Conservation (phyloP, 2,113 vertebrate species). For the Monopterus albus region DNA sequence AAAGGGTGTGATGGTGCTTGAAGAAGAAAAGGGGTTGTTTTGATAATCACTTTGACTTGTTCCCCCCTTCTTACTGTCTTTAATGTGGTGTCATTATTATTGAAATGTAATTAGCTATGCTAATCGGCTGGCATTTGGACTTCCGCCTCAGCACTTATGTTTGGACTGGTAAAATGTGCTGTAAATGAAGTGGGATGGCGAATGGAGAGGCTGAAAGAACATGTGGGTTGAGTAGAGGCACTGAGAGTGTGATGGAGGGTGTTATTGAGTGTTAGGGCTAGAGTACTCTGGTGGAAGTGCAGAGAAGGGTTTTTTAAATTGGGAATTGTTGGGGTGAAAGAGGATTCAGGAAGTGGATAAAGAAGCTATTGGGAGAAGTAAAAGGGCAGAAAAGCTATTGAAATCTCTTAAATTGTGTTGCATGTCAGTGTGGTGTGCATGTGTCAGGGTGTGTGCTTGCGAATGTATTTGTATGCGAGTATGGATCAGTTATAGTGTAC, state of each 20-base stretch:
- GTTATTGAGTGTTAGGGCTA: constrained; percentile 60
- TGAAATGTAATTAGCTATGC: constrained; percentile 82
- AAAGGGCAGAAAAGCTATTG: constrained; percentile 41
- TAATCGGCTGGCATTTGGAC: constrained; percentile 80
- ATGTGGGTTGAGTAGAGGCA: constrained; percentile 58
- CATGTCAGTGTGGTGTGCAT: constrained; percentile 25
- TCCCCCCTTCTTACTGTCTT: constrained; percentile 73
- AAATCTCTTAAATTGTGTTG: constrained; percentile 56
- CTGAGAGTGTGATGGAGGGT: constrained; percentile 65
- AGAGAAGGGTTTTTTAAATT: constrained; percentile 62
- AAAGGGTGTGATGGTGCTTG: constrained; percentile 66
- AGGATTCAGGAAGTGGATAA: constrained; percentile 64
- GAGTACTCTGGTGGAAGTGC: constrained; percentile 67
- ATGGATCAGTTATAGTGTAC: constrained; percentile 44
- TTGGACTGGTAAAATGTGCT: constrained; percentile 65
- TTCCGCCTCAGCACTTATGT: constrained; percentile 72
- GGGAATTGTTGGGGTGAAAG: constrained; percentile 69
- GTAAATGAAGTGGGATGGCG: constrained; percentile 67
- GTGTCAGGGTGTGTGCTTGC: constrained; percentile 12
- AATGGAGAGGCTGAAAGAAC: constrained; percentile 65
- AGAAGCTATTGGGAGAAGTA: constrained; percentile 42
- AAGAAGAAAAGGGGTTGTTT: constrained; percentile 72
- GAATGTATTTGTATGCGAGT: constrained; percentile 15
- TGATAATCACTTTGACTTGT: constrained; percentile 84
- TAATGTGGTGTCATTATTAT: constrained; percentile 79